Evolutionary conservation across 2,888 invertebrate genomes (phyloP), one percentile per base, ranked within the genome.

Genomic region (Stegana nigrithorax): DNA sequence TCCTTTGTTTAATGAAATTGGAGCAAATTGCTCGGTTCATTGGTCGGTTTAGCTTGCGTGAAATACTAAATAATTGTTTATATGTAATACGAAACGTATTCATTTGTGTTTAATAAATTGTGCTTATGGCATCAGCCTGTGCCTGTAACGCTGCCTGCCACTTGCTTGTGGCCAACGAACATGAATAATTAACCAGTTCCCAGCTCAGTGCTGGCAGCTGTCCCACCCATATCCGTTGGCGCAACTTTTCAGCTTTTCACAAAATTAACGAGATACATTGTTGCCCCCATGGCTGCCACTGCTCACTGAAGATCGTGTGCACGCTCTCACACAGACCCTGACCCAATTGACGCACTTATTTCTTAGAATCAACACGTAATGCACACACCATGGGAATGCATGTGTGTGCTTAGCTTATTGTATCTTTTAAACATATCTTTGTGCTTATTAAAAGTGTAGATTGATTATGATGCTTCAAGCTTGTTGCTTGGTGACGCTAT

Each of bases 11-110:
- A 10, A n/a, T 25, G 25, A 47, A 47, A 23, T 47, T 47, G n/a
- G 47, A 47, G 25, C 47, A 47, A 47, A 47, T 21, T 47, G 21
- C 23, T 47, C 47, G 47, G 47, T 47, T 47, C 47, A 47, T 47
- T 47, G 47, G n/a, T 47, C 17, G 14, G 5, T 5, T 39, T 39
- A 17, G 17, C 14, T n/a, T 39, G 39, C n/a, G 14, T 17, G 39
- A 14, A 17, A 5, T 10, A 6, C 39, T 14, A 39, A 4, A 12
- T n/a, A 5, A 10, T 10, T 39, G 14, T 8, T 8, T 8, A 39
- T n/a, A n/a, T n/a, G 2, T 39, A 39, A 39, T 39, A 39, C n/a
- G 17, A 39, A 39, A 39, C 14, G 14, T 39, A n/a, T 39, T n/a
- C 2, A 39, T 14, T 2, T 39, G 14, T 39, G n/a, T 4, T 14